Base-by-base conservation (phyloP, 2,113 vertebrate genomes). In the Ceyx melanurus region DNA sequence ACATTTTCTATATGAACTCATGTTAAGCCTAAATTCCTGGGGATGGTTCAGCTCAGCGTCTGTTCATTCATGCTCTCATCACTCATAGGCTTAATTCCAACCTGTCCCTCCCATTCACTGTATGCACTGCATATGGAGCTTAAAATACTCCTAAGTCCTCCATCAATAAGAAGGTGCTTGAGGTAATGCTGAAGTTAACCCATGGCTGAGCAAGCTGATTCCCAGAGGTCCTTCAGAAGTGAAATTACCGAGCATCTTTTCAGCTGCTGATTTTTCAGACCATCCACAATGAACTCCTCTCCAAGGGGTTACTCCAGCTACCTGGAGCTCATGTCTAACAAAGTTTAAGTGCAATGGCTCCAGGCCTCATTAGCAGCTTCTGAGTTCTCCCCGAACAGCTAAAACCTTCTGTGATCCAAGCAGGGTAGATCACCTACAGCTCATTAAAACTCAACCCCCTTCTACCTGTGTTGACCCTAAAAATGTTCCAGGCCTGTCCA, bases 181-280 rank as follows among this genome's bases (percentile, higher is more conserved):
- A 86, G 28, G 23, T 7, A 3, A 9, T 1, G 8, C 62, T 48
- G n/a, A 42, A 11, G 9, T 40, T 22, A 14, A 19, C 40, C 25
- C 10, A 21, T 3, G 64, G 57, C 10, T 5, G 31, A 85, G 57
- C 56, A 54, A 43, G 16, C 31, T 19, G 6, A 35, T 4, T n/a
- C 53, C 42, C 33, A 65, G 19, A 21, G 22, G 10, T 5, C 51
- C 23, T 80, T 70, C 51, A 42, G 7, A 21, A 33, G 42, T 12
- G 23, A 23, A 66, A 21, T 15, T 7, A 11, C 22, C 0, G 0
- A 45, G 3, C 3, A 2, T 11, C 28, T 42, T 26, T 61, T 25
- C 58, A 67, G 40, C 31, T 71, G 13, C 61, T 5, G 35, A 6
- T 25, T 23, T 54, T 53, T 6, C 18, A 62, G 53, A 26, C 21